A percentile compares a stretch with the other conserved stretches of the same genome.
phyloP scores from a whole-genome alignment of 1,140 invertebrate species.

The Macrostomum lignano region DNA sequence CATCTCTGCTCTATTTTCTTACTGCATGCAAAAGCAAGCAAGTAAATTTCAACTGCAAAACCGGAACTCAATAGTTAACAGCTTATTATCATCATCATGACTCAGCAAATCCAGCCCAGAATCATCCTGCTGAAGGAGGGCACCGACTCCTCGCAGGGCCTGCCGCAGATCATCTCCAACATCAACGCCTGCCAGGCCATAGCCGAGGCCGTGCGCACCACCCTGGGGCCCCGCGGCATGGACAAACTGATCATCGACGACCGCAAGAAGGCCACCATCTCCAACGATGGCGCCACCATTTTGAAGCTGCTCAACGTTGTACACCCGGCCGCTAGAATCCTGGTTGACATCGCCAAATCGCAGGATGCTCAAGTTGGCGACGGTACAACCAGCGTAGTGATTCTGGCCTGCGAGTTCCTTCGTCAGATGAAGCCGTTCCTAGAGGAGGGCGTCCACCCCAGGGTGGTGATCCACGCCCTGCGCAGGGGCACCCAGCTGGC shows the following conservation, averaged over 20 bases:
- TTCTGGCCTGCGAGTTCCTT: slow-evolving; percentile 73
- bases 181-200: slow-evolving; percentile 95
- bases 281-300: slow-evolving; percentile 96
- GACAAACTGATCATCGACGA: slow-evolving; percentile 86
- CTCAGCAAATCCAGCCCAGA: slow-evolving; percentile 48
- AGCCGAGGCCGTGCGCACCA: slow-evolving; percentile 76
- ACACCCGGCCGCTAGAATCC: slow-evolving; percentile 78
- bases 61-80: too few relatives aligned
- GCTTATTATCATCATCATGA: not conserved
- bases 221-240: slow-evolving; percentile 88
- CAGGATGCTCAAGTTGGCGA: slow-evolving; percentile 97
- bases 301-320: slow-evolving; percentile 83
- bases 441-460: slow-evolving; percentile 82
- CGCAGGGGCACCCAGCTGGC: slow-evolving; percentile 47
- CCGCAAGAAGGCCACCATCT: slow-evolving; percentile 64
- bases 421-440: slow-evolving; percentile 77
- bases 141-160: slow-evolving; percentile 78
- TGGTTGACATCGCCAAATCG: slow-evolving; percentile 94
- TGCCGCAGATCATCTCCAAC: slow-evolving; percentile 77
- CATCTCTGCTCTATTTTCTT: too few relatives aligned
- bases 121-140: slow-evolving; percentile 91
- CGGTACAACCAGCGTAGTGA: slow-evolving; percentile 78
- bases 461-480: slow-evolving; percentile 59
- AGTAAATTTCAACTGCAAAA: too few relatives aligned
- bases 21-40: too few relatives aligned